Evolutionary conservation across 2,797 vertebrate genomes (phyloP), one percentile per base, ranked within the genome.

Genomic region (Tapirus indicus): DNA sequence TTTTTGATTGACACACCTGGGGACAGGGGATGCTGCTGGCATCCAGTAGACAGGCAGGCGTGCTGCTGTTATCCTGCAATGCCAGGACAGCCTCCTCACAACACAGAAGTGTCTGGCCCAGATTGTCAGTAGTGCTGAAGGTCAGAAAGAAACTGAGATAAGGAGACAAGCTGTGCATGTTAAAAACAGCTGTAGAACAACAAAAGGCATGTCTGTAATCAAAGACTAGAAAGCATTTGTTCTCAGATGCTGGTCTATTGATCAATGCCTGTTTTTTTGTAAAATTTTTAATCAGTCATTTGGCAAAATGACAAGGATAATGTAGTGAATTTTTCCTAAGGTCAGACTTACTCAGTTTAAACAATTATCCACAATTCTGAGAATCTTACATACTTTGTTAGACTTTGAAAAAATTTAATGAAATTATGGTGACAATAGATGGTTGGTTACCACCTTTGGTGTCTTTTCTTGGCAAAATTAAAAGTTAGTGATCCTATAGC

Each of bases 301-400:
- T 85, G 66, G 68, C 27, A 86, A 75, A 87, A 91, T 91, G 52
- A 84, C 41, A 90, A 92, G 13, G n/a, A 29, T 93, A 74, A 56
- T 75, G 2, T 56, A 75, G 6, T 96, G 68, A 86, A n/a, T 86
- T 95, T 94, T 93, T 94, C 68, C 38, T 91, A 18, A 62, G 90
- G 56, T 93, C 23, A 74, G 32, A 77, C 18, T 96, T 69, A 85
- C 20, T 82, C 16, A 72, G 11, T 95, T 93, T 87, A 18, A 95
- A 66, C 21, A 97, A 8, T 80, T 90, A 64, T 32, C 75, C 44
- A 25, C 62, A 85, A 94, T 84, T 91, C 56, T 91, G 47, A 90
- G 83, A 94, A n/a, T 95, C 32, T 66, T 62, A 95, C 62, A 27
- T 93, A 74, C 44, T 95, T 60, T 18, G 4, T 56, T 91, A 82